Conservation (phyloP, 2,113 vertebrate species). For the Podocnemis expansa region DNA sequence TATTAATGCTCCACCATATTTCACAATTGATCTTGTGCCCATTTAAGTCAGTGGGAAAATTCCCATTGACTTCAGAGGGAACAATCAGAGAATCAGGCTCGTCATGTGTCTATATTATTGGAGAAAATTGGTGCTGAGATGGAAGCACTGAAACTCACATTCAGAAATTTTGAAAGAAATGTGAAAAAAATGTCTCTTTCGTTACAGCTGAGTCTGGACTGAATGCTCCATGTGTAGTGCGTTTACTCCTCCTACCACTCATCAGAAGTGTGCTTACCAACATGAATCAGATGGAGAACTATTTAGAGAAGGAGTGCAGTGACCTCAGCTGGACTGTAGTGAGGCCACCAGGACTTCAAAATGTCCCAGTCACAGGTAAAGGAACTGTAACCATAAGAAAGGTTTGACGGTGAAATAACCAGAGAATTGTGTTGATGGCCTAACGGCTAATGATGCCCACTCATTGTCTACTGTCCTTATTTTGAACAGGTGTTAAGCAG, state of each 20-base stretch:
- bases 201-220: slow-evolving; percentile 74
- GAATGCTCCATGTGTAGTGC: slow-evolving; percentile 72
- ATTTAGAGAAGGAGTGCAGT: slow-evolving; percentile 65
- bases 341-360: slow-evolving; percentile 80
- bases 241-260: slow-evolving; percentile 80
- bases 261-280: slow-evolving; percentile 81
- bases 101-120: no score
- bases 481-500: neutral
- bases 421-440: neutral
- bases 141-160: no score
- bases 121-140: no score
- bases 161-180: neutral
- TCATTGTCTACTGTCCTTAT: neutral
- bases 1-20: no score
- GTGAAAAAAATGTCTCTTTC: neutral
- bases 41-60: no score
- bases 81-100: no score
- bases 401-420: neutral
- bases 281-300: slow-evolving; percentile 83
- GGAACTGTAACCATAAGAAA: neutral
- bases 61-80: no score
- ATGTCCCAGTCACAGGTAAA: slow-evolving; percentile 78
- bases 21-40: no score
- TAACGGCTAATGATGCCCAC: neutral
- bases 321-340: slow-evolving; percentile 84